Percentiles rank a stretch among this genome's conserved stretches.
Conservation (phyloP, 2,113 vertebrate species). For the Brachyhypopomus occidentalis region DNA sequence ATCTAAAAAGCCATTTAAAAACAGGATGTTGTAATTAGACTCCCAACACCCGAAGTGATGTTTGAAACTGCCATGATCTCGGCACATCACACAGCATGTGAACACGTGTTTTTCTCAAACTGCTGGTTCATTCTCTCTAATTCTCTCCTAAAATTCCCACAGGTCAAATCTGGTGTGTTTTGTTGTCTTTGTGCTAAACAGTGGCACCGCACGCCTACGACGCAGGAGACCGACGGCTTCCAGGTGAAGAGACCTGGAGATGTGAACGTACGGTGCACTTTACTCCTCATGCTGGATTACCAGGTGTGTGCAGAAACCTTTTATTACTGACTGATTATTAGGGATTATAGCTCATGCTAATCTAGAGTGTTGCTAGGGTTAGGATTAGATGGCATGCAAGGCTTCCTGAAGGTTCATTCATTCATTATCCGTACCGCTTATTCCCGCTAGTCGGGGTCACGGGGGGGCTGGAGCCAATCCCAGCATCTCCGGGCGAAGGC, state of each 20-base stretch:
- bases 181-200: slow-evolving; percentile 51
- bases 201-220: slow-evolving; percentile 88
- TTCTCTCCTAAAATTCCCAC: neutral
- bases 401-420: too few relatives aligned
- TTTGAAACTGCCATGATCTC: neutral
- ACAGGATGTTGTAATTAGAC: neutral
- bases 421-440: too few relatives aligned
- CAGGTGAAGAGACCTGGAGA: slow-evolving; percentile 88
- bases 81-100: neutral
- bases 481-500: too few relatives aligned
- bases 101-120: neutral
- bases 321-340: neutral
- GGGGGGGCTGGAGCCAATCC: too few relatives aligned
- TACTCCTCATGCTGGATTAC: slow-evolving; percentile 89
- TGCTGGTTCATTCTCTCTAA: neutral
- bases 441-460: too few relatives aligned
- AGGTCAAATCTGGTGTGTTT: too few relatives aligned
- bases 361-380: too few relatives aligned
- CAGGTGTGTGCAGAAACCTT: slow-evolving; percentile 71
- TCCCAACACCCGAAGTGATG: neutral
- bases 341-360: neutral
- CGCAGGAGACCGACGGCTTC: slow-evolving; percentile 87
- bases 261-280: slow-evolving; percentile 83
- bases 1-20: neutral
- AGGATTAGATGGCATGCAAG: too few relatives aligned